Conservation (phyloP, 2,888 invertebrate species). For the Patella depressa region DNA sequence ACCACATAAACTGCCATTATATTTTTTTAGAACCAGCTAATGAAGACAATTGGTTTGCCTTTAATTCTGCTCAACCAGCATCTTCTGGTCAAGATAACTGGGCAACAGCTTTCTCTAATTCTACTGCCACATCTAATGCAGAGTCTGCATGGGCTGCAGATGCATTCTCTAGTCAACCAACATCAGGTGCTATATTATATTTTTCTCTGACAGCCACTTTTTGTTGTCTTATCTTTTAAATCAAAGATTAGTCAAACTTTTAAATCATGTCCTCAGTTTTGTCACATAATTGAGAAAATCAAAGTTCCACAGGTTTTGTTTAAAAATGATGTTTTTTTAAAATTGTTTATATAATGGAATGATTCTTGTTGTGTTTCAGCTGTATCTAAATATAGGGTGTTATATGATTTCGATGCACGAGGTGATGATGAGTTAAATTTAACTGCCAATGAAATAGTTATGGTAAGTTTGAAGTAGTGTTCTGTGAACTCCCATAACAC, state of each 20-base stretch:
- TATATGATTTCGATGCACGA: constrained; percentile 94
- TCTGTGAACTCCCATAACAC: no score
- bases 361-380: constrained; percentile 15
- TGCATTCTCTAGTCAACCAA: constrained; percentile 46
- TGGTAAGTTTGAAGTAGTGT: constrained; percentile 74
- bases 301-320: no score
- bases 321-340: no score
- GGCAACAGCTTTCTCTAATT: constrained; percentile 37
- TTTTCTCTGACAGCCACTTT: no score
- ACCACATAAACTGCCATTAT: no score
- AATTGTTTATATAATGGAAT: background rate
- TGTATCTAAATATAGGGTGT: constrained; percentile 74
- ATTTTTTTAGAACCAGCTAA: constrained; percentile 23
- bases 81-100: constrained; percentile 28
- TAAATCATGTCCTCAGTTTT: no score
- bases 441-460: constrained; percentile 92
- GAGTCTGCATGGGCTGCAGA: constrained; percentile 43
- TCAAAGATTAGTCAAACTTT: no score
- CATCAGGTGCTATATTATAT: background rate
- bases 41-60: constrained; percentile 41
- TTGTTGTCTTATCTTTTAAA: no score
- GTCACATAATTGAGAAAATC: no score
- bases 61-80: constrained; percentile 29
- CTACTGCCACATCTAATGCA: constrained; percentile 21
- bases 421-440: constrained; percentile 93